phyloP scores from a whole-genome alignment of 2,888 invertebrate genomes.

The Lottia gigantea region DNA sequence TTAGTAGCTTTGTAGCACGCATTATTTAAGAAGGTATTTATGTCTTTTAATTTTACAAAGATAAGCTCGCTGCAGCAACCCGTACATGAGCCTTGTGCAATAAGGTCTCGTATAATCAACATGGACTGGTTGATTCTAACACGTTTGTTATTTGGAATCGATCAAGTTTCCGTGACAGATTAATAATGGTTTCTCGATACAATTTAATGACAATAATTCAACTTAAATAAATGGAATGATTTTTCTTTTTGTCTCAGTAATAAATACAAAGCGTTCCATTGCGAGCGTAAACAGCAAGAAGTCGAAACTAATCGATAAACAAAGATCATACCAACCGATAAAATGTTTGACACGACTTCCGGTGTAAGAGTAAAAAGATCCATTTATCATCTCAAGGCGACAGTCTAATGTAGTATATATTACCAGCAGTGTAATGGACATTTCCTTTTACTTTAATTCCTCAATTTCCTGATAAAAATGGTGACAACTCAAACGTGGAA shows the following conservation, averaged over 20 bases:
- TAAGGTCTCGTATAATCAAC: too few species aligned
- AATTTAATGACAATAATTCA: too few species aligned
- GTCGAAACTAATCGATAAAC: conserved; percentile 7
- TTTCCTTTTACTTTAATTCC: conserved; percentile 2
- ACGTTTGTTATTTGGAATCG: too few species aligned
- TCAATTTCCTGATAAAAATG: conserved; percentile 8
- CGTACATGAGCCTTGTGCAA: too few species aligned
- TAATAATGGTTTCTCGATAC: too few species aligned
- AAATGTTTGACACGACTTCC: conserved; percentile 5
- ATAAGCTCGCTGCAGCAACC: too few species aligned
- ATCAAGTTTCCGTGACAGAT: too few species aligned
- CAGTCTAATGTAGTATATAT: conserved; percentile 5
- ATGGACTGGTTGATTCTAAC: too few species aligned
- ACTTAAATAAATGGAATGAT: too few species aligned
- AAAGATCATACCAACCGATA: conserved; percentile 7
- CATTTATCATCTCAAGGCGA: conserved; percentile 7
- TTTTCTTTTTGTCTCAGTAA: not conserved
- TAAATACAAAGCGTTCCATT: conserved; percentile 5
- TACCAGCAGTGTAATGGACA: conserved; percentile 8
- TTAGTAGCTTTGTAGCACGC: too few species aligned
- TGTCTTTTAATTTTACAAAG: too few species aligned
- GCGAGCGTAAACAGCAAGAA: conserved; percentile 4
- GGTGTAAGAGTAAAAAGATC: conserved; percentile 6
- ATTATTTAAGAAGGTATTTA: too few species aligned
- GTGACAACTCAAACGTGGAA: conserved; percentile 2